Percentiles rank a stretch among this genome's conserved stretches.
These are phyloP conservation scores for Drosophila affinis DNA, from an alignment of 2,888 invertebrate genomes.

Conservation along the genomic window DNA sequence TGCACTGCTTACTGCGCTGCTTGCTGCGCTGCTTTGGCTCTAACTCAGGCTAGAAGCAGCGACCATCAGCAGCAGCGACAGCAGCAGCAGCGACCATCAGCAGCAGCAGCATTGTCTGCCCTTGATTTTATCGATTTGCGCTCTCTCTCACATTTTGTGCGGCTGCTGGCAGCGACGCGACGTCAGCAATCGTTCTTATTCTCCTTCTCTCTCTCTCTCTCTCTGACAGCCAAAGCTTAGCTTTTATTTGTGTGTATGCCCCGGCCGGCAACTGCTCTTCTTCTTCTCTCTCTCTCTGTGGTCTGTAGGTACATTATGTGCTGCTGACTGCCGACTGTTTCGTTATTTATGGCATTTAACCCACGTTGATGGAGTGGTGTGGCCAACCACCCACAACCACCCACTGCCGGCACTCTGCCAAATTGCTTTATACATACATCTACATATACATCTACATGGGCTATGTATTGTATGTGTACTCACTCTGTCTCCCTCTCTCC, in stretches of 20 bases:
- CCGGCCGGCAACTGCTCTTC: constrained; percentile 40
- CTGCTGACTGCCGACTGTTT: constrained; percentile 56
- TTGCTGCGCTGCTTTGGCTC: constrained; percentile 37
- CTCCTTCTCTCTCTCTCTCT: background rate
- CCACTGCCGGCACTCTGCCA: constrained; percentile 45
- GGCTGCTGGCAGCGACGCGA: constrained; percentile 47
- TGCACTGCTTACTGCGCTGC: constrained; percentile 55
- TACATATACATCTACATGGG: no score
- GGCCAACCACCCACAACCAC: constrained; percentile 37
- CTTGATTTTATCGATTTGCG: constrained; percentile 84
- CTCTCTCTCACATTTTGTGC: constrained; percentile 67
- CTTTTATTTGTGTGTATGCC: constrained; percentile 38
- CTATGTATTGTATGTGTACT: constrained; percentile 14
- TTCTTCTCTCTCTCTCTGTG: constrained; percentile 24
- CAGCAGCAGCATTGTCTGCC: constrained; percentile 82
- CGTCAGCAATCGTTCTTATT: constrained; percentile 15
- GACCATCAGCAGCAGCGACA: constrained; percentile 22
- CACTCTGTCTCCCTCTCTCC: background rate
- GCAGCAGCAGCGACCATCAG: no score
- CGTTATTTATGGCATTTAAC: constrained; percentile 77
- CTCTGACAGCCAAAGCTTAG: constrained; percentile 52
- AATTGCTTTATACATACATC: constrained; percentile 59
- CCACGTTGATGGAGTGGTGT: constrained; percentile 28
- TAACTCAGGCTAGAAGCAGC: constrained; percentile 12
- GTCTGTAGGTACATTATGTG: constrained; percentile 62